Base-by-base conservation (phyloP, 2,797 vertebrate species). In the Pitangus sulphuratus region DNA sequence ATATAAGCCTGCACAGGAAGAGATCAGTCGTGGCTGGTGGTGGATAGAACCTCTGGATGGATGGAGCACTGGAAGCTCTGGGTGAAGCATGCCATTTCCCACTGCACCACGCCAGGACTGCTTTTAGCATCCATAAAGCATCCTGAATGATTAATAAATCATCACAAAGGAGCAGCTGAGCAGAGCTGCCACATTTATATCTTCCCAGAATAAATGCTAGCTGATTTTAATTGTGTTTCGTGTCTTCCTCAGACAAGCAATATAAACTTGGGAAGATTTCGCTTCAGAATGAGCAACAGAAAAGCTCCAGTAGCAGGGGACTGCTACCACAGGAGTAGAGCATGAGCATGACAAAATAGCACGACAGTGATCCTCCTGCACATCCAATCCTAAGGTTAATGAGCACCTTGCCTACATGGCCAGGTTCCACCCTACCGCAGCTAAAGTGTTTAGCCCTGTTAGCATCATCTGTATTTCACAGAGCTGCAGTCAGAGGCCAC, bases 111-210 rank as follows among this genome's bases (percentile, higher is more conserved):
- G 4, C 79, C 77, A 86, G 47, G 58, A 69, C 50, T 86, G 70
- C 66, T 90, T 78, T 94, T 76, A 96, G 70, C 83, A 94, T 92
- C 71, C 84, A 75, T 20, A 93, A 87, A 87, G 80, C 87, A 72
- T 78, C 42, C 68, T 37, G 50, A 92, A 78, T 90, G 75, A 93
- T 70, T 83, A 96, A 82, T 78, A 89, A 94, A 94, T 93, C 94
- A 95, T 88, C 95, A 97, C 86, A 96, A 97, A 90, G 61, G 18
- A 97, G 65, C 74, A 97, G 74, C 39, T 96, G 89, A 96, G 93
- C 58, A 96, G 80, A 39, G 94, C 62, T 56, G n/a, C 54, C 85
- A 87, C 83, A 91, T 91, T 87, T 91, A 35, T 90, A 95, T 84
- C 69, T 92, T 93, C 68, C 58, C 80, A 81, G 76, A 96, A 96